Base-by-base conservation (phyloP, 2,113 vertebrate species). In the Ceyx melanurus region DNA sequence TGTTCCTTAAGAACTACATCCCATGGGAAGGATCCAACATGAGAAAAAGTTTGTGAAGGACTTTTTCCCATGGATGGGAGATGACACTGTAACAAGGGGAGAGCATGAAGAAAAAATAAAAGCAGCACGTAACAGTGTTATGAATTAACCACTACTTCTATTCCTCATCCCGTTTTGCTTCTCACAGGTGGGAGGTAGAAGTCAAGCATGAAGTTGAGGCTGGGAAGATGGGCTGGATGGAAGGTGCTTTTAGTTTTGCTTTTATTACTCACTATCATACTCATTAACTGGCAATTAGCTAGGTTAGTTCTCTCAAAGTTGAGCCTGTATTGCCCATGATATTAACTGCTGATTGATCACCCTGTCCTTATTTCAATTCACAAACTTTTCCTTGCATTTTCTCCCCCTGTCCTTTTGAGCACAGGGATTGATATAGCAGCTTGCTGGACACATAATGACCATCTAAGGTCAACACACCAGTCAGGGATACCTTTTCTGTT, bases 111-210 rank as follows among this genome's bases (percentile, higher is more conserved):
- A 61, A 6, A 15, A 60, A 45, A 37, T 37, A 37, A 46, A 17
- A 74, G n/a, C 23, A 53, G n/a, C 25, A 7, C 35, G 37, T 37
- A 37, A 37, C 37, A 61, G 6, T 21, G 6, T 57, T 42, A 71
- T 6, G 4, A 57, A 67, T 50, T 72, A 29, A 76, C 25, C 33
- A 35, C 42, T 50, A 35, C 1, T 1, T 13, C 58, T 11, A 37
- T 9, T 45, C 31, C 16, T 8, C 11, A 31, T 40, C 4, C 22
- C 5, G 15, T 22, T 53, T 31, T 0, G 0, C 4, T 0, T 0
- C 29, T 64, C 5, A 0, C 17, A 51, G 18, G 22, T 4, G 1
- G 33, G 10, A 43, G 9, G 21, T 9, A 50, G 42, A 37, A n/a
- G 9, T 28, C 29, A 45, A 6, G 5, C 2, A 1, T 77, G 26